These are phyloP conservation scores for Elysia crispata DNA, from an alignment of 2,888 invertebrate species.

Conservation along the genomic window DNA sequence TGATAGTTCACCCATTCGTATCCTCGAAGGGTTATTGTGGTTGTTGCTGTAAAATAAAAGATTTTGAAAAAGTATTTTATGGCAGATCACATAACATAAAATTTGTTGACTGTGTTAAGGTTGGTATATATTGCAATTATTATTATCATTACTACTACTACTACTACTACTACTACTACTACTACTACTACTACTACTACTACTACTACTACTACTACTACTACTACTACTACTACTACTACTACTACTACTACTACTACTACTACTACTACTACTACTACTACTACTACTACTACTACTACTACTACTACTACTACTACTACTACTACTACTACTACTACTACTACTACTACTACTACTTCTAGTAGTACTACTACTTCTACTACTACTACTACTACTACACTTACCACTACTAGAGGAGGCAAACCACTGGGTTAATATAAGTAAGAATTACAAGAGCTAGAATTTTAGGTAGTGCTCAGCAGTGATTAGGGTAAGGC, in stretches of 20 bases:
- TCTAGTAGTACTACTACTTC: neutral
- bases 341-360: constrained; percentile 6
- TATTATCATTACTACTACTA: constrained; percentile 10
- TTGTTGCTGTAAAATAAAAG: constrained; percentile 83
- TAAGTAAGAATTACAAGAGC: too few species aligned
- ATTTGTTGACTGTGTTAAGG: neutral
- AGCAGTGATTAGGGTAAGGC: too few species aligned
- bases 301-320: constrained; percentile 5
- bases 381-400: constrained; percentile 18
- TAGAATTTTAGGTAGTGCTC: too few species aligned
- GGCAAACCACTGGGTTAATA: too few species aligned
- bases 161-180: constrained; percentile 13
- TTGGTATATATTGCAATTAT: too few species aligned
- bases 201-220: constrained; percentile 9
- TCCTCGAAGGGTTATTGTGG: constrained; percentile 90
- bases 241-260: neutral
- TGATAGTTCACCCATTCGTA: constrained; percentile 95
- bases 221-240: constrained; percentile 2
- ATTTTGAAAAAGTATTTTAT: too few species aligned
- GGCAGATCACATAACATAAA: too few species aligned
- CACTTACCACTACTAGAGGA: too few species aligned
- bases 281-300: constrained; percentile 5
- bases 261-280: constrained; percentile 2
- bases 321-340: constrained; percentile 6
- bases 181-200: constrained; percentile 2